These are phyloP conservation scores for Cecropterus lyciades DNA, from an alignment of 1,140 invertebrate species.

Conservation along the genomic window DNA sequence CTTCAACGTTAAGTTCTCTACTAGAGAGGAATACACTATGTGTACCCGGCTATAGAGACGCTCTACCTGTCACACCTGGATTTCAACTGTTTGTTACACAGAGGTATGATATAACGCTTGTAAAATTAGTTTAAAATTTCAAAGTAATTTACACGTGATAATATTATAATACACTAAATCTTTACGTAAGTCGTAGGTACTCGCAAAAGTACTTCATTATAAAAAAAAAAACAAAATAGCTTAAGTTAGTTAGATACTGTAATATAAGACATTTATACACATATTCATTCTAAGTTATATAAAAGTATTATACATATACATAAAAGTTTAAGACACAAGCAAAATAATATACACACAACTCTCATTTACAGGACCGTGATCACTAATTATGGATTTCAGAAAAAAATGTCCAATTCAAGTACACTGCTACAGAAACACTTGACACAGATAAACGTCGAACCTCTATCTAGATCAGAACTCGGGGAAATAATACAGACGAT, in stretches of 20 bases:
- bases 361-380: slow-evolving; percentile 84
- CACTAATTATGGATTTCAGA: slow-evolving; percentile 85
- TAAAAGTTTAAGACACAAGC: no score
- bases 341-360: slow-evolving; percentile 11
- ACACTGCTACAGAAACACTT: slow-evolving; percentile 92
- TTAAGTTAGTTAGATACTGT: no score
- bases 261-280: no score
- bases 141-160: no score
- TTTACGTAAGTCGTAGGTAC: no score
- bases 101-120: slow-evolving; percentile 85
- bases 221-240: no score
- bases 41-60: slow-evolving; percentile 94
- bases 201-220: no score
- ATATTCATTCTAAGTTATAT: no score
- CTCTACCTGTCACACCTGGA: slow-evolving; percentile 89
- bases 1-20: slow-evolving; percentile 93
- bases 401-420: slow-evolving; percentile 87
- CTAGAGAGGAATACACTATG: slow-evolving; percentile 93
- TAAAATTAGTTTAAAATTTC: neutral
- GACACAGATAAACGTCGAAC: slow-evolving; percentile 92
- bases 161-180: no score
- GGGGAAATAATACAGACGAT: slow-evolving; percentile 87
- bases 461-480: slow-evolving; percentile 90
- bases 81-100: slow-evolving; percentile 97
- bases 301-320: no score